Evolutionary conservation across 2,113 vertebrate species (phyloP).

Genomic region (Sitta europaea): DNA sequence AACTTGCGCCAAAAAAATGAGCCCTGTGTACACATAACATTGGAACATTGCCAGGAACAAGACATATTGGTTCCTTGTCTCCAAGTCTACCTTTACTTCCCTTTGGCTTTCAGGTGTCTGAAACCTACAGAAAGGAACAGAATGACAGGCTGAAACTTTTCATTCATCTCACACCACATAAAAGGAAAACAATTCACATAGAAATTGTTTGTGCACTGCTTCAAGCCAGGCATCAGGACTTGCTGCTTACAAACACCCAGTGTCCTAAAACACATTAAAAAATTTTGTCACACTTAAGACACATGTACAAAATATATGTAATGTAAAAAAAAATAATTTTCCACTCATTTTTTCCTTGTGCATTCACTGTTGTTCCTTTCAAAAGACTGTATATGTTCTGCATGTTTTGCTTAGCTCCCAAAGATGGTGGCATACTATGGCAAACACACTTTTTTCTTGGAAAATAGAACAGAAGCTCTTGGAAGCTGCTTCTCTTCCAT

Average conservation of each 20-base stretch:
- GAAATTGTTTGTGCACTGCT: not conserved
- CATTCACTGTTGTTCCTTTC: not conserved
- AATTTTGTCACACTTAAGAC: not conserved
- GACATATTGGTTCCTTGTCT: not conserved
- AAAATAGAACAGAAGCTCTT: not conserved
- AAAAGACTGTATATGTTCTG: not conserved
- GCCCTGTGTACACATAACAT: accelerated
- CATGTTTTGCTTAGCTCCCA: not conserved
- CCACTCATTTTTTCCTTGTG: not conserved
- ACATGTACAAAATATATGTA: not conserved
- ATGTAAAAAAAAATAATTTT: not conserved
- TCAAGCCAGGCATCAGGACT: not conserved
- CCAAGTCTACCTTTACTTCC: not conserved
- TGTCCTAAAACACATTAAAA: not conserved
- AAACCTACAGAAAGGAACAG: not conserved
- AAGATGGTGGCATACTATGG: not conserved
- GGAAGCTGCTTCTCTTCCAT: not conserved
- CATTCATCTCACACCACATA: not conserved
- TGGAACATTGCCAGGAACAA: not conserved
- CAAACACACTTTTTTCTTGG: not conserved
- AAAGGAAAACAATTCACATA: not conserved
- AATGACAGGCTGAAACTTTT: not conserved
- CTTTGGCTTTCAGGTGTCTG: not conserved
- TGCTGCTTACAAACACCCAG: not conserved
- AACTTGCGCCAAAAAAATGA: not conserved